Base-by-base conservation (phyloP, 2,888 invertebrate species). In the Phaonia tiefii region DNA sequence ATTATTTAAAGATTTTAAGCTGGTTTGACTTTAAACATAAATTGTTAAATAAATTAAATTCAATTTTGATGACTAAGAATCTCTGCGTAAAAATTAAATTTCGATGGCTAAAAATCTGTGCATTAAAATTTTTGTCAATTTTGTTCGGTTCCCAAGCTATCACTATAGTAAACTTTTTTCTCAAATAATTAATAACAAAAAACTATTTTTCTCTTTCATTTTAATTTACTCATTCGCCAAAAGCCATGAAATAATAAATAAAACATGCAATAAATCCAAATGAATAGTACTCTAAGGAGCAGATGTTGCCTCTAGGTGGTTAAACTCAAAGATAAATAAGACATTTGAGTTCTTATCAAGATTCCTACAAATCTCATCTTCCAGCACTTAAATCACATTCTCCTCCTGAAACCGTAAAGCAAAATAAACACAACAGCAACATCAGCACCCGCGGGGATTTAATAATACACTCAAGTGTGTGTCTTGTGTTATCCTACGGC, bases 291-390 rank as follows among this genome's bases (percentile, higher is more conserved):
- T 7, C 13, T 22, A 51, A 8, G 22, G 10, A 63, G 17, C 63
- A 42, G 20, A 11, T 63, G 63, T 63, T 63, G 63, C 37, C 60
- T 63, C 20, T 22, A 42, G 22, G 63, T 39, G n/a, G 37, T 63
- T 22, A 63, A 63, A 63, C 42, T 42, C 22, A 42, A 42, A 63
- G 63, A 42, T 39, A 63, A 63, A 63, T 63, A 42, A 42, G 39
- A 63, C 39, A 11, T 42, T 63, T 63, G 8, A 8, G 31, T 31
- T 31, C 31, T 39, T 42, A 13, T 17, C 63, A 42, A 37, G 20
- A 17, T 10, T 37, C n/a, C n/a, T n/a, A n/a, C n/a, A n/a, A n/a
- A n/a, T n/a, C n/a, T n/a, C n/a, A n/a, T n/a, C n/a, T n/a, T n/a
- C n/a, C n/a, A n/a, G n/a, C n/a, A 44, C 13, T 44, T 44, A n/a